Conservation (phyloP, 2,113 vertebrate species). For the Pangasianodon hypophthalmus region DNA sequence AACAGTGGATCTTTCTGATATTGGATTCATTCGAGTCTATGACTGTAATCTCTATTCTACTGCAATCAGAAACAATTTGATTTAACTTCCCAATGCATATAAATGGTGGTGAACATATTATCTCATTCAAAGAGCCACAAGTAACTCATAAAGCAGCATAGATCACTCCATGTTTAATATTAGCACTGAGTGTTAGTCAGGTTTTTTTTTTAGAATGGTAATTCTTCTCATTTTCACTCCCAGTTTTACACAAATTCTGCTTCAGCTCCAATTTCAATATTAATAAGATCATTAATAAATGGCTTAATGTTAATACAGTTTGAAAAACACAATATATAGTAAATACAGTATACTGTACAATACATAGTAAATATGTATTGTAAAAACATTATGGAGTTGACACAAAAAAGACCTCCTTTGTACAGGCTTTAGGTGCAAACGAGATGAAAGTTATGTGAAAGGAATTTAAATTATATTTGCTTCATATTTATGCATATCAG, state of each 20-base stretch:
- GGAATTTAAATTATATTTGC: not conserved
- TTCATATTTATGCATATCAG: not conserved
- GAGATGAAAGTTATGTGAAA: not conserved
- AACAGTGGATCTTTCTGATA: conserved; percentile 26
- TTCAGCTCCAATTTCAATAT: not conserved
- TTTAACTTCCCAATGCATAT: not conserved
- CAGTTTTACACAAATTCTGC: not conserved
- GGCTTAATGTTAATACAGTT: not conserved
- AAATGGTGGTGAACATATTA: conserved; percentile 18
- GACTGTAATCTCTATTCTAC: not conserved
- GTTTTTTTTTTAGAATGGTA: conserved; percentile 55
- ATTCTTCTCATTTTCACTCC: conserved; percentile 54
- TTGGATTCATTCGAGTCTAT: not conserved
- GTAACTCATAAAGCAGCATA: not conserved
- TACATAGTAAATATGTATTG: not conserved
- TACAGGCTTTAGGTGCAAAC: not conserved
- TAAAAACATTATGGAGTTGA: not conserved
- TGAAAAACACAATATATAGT: not conserved
- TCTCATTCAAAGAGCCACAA: not conserved
- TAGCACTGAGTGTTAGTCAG: conserved; percentile 33
- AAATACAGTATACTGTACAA: no score
- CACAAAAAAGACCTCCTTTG: not conserved
- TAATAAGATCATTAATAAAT: not conserved
- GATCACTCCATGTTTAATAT: not conserved
- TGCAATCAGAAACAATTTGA: conserved; percentile 10